Evolutionary conservation across 2,113 vertebrate genomes (phyloP).

Genomic region (Phoenicopterus ruber): DNA sequence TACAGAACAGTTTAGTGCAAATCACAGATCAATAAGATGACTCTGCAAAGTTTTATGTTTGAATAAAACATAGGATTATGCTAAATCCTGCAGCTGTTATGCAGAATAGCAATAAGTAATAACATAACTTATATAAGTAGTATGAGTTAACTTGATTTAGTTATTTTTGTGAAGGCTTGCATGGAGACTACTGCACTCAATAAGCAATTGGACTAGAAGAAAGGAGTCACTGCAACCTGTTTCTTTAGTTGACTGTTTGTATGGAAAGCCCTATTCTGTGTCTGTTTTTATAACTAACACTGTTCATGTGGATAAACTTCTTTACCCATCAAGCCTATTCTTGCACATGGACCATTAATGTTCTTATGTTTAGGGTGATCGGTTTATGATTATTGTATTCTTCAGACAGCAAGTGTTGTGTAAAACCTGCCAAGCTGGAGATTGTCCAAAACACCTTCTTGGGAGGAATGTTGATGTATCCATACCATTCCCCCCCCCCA

Average conservation of each 20-base stretch:
- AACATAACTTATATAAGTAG: not conserved
- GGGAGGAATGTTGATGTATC: not conserved
- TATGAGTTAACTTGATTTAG: not conserved
- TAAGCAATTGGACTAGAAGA: not conserved
- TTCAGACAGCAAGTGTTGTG: not conserved
- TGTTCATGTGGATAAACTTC: not conserved
- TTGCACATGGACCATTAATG: not conserved
- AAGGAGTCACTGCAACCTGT: not conserved
- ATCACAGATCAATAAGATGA: not conserved
- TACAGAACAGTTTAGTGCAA: not conserved
- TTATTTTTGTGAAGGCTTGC: not conserved
- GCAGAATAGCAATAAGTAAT: not conserved
- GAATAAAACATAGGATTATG: not conserved
- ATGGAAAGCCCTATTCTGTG: not conserved
- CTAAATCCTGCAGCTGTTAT: not conserved
- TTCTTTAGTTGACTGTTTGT: not conserved
- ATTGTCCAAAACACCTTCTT: not conserved
- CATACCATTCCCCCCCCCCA: not conserved
- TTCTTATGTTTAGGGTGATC: not conserved
- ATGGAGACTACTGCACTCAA: not conserved
- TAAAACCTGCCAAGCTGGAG: not conserved
- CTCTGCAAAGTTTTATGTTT: not conserved
- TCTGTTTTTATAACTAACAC: not conserved
- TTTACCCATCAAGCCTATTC: not conserved
- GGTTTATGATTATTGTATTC: not conserved